Evolutionary conservation across 2,797 vertebrate species (phyloP).

Genomic region (Tapirus indicus): DNA sequence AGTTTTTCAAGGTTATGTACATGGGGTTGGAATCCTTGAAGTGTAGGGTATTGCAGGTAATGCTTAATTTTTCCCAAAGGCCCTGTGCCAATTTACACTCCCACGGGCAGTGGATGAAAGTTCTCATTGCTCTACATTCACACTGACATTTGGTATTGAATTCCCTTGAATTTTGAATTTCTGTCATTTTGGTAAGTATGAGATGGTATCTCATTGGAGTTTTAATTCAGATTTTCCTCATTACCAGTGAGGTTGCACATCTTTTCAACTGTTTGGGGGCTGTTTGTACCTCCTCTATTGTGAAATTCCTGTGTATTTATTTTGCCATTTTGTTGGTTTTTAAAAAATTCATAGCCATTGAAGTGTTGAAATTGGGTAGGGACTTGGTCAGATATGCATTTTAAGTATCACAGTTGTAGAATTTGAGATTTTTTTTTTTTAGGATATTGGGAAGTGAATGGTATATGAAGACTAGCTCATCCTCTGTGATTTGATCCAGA

Average conservation of each 20-base stretch:
- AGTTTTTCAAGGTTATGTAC: not conserved
- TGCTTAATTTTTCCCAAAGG: not conserved
- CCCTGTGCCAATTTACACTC: not conserved
- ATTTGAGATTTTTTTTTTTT: not conserved
- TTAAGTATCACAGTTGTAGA: not conserved
- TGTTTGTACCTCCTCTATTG: not conserved
- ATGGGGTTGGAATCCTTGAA: not conserved
- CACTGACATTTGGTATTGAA: not conserved
- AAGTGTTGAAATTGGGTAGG: not conserved
- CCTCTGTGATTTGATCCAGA: conserved; percentile 44
- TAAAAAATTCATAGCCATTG: not conserved
- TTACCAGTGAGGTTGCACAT: not conserved
- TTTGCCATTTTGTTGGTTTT: not conserved
- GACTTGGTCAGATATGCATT: not conserved
- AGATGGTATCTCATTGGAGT: not conserved
- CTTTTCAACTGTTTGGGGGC: not conserved
- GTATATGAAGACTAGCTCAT: not conserved
- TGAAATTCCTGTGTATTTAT: not conserved
- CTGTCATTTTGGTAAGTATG: not conserved
- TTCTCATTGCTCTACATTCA: not conserved
- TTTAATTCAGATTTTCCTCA: not conserved
- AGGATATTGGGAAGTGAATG: not conserved
- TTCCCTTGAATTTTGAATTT: not conserved
- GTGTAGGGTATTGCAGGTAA: not conserved
- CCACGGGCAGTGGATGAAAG: not conserved